A percentile compares a stretch with the other conserved stretches of the same genome.
These are phyloP conservation scores for Plebejus argus DNA, from an alignment of 2,888 invertebrate species.

Conservation along the genomic window DNA sequence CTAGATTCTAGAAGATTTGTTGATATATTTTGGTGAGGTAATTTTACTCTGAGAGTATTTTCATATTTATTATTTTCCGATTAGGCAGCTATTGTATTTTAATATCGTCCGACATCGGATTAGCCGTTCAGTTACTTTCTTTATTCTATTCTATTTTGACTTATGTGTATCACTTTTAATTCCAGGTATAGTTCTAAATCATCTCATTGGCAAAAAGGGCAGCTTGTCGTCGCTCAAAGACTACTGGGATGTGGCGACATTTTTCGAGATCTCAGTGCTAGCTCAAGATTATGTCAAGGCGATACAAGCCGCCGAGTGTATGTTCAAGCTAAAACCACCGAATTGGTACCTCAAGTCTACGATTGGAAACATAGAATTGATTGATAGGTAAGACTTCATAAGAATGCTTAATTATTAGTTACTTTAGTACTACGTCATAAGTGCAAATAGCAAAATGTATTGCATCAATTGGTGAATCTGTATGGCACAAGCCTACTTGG, in stretches of 20 bases:
- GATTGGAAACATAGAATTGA: slow-evolving; percentile 97
- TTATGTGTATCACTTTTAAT: slow-evolving; percentile 40
- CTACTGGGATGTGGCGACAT: slow-evolving; percentile 99
- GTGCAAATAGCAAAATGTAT: too few relatives aligned
- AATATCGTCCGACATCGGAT: too few relatives aligned
- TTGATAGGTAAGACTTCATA: slow-evolving; percentile 81
- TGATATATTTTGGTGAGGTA: too few relatives aligned
- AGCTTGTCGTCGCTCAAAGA: slow-evolving; percentile 95
- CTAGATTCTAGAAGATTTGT: too few relatives aligned
- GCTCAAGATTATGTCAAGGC: slow-evolving; percentile 98
- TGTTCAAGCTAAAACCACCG: slow-evolving; percentile 94
- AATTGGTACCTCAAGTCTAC: slow-evolving; percentile 98
- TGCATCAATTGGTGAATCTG: too few relatives aligned
- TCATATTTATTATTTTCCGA: too few relatives aligned
- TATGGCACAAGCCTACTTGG: too few relatives aligned
- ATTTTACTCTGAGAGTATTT: too few relatives aligned
- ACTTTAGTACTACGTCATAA: too few relatives aligned
- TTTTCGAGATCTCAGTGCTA: slow-evolving; percentile 98
- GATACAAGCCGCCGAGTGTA: slow-evolving; percentile 96
- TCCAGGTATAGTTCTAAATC: slow-evolving; percentile 94
- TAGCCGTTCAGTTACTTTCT: too few relatives aligned
- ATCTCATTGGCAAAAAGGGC: slow-evolving; percentile 98
- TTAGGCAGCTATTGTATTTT: too few relatives aligned
- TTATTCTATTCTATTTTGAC: neutral
- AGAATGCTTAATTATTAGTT: too few relatives aligned